Conservation (phyloP, 1,140 invertebrate species). For the Drosophila virilis region DNA sequence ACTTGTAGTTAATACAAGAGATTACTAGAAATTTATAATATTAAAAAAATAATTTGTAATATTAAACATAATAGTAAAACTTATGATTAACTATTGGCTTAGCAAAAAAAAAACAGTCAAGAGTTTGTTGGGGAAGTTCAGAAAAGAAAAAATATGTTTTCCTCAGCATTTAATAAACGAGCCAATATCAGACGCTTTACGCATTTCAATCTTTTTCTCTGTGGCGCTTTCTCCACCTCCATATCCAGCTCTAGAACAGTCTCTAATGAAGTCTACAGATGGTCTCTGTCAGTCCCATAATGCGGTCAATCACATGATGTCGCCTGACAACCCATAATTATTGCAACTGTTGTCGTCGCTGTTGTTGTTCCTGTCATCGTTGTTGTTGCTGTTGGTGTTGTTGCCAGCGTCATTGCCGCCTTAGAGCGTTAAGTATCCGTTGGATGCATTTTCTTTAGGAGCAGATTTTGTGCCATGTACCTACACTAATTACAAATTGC, state of each 20-base stretch:
- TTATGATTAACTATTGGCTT: no score
- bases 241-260: neutral
- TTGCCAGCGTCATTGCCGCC: slow-evolving; percentile 49
- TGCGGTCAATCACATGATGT: slow-evolving; percentile 75
- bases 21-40: no score
- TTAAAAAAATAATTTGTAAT: no score
- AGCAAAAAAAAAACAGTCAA: no score
- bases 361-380: slow-evolving; percentile 45
- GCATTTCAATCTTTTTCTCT: neutral
- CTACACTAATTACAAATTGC: slow-evolving; percentile 80
- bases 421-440: slow-evolving; percentile 63
- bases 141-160: no score
- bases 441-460: slow-evolving; percentile 66
- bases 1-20: no score
- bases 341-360: slow-evolving; percentile 44
- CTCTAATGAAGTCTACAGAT: slow-evolving; percentile 5
- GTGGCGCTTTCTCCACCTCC: neutral
- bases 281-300: slow-evolving; percentile 37
- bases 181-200: neutral
- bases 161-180: no score
- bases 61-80: no score
- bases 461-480: slow-evolving; percentile 70
- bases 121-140: no score
- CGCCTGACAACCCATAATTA: slow-evolving; percentile 56
- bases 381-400: slow-evolving; percentile 8